Evolutionary conservation across 2,113 vertebrate species (phyloP).

Genomic region (Noturus placidus): DNA sequence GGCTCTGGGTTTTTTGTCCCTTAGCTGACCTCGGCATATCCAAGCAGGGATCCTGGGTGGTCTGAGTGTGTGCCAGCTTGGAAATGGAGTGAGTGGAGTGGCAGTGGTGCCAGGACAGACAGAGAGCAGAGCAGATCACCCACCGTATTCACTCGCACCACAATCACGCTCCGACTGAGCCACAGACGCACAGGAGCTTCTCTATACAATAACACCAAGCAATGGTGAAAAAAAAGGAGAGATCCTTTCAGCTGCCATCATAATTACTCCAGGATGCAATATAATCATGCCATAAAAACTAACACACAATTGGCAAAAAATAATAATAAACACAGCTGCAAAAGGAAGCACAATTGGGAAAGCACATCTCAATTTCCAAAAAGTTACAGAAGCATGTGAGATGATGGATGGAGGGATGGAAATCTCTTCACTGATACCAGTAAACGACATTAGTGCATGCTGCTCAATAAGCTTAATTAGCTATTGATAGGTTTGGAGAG

Average conservation of each 20-base stretch:
- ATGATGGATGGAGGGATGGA: background rate
- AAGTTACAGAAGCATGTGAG: background rate
- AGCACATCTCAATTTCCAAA: background rate
- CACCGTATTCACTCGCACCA: background rate
- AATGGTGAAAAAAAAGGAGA: background rate
- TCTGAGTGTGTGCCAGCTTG: conserved; percentile 26
- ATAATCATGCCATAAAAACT: background rate
- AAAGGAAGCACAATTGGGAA: background rate
- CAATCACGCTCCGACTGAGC: background rate
- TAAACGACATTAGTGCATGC: background rate
- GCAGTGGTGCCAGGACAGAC: conserved; percentile 19
- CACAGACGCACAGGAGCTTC: conserved; percentile 7
- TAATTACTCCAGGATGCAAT: background rate
- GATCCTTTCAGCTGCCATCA: background rate
- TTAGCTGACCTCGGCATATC: conserved; percentile 3
- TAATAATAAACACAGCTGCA: background rate
- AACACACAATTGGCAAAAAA: background rate
- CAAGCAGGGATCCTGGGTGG: conserved; percentile 17
- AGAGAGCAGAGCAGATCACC: conserved; percentile 14
- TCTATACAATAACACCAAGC: conserved; percentile 5
- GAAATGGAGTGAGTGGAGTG: background rate
- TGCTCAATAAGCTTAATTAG: conserved; percentile 6
- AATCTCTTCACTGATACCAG: background rate
- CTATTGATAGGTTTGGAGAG: conserved; percentile 30
- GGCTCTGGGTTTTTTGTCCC: conserved; percentile 10